Evolutionary conservation across 2,888 invertebrate species (phyloP).

Genomic region (Rotaria sp.): DNA sequence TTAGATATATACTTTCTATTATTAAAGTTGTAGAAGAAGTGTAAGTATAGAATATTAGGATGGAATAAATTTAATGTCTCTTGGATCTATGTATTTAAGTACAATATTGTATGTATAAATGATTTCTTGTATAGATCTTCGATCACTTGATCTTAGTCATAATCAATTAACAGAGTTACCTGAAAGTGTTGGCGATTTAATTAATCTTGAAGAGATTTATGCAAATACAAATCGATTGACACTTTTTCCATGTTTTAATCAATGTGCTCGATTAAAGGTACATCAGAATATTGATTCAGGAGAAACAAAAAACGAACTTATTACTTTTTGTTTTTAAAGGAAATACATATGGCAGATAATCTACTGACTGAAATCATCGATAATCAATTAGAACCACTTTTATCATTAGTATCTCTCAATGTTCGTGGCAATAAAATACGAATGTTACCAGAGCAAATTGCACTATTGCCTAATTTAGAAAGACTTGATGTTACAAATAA

Average conservation of each 20-base stretch:
- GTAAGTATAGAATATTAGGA: no score
- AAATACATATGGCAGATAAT: slow-evolving; percentile 67
- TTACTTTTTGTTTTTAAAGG: neutral
- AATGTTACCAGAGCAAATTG: slow-evolving; percentile 71
- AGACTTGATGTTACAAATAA: slow-evolving; percentile 79
- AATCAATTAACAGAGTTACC: slow-evolving; percentile 11
- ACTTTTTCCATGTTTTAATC: slow-evolving; percentile 25
- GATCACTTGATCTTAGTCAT: neutral
- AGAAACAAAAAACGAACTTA: neutral
- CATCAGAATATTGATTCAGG: neutral
- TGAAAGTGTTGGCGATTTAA: slow-evolving; percentile 16
- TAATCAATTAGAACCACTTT: neutral
- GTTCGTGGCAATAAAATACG: slow-evolving; percentile 23
- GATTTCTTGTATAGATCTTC: neutral
- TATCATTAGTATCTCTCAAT: neutral
- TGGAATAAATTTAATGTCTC: no score
- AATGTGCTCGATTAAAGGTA: slow-evolving; percentile 17
- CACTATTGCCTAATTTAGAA: slow-evolving; percentile 67
- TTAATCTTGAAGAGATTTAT: slow-evolving; percentile 20
- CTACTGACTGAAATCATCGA: slow-evolving; percentile 61
- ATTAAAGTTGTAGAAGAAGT: no score
- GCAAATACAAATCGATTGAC: neutral
- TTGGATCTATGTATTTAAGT: no score
- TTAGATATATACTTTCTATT: no score
- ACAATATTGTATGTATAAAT: no score